These are phyloP conservation scores for Cyclophora albipunctata DNA, from an alignment of 2,888 invertebrate genomes.

Conservation along the genomic window DNA sequence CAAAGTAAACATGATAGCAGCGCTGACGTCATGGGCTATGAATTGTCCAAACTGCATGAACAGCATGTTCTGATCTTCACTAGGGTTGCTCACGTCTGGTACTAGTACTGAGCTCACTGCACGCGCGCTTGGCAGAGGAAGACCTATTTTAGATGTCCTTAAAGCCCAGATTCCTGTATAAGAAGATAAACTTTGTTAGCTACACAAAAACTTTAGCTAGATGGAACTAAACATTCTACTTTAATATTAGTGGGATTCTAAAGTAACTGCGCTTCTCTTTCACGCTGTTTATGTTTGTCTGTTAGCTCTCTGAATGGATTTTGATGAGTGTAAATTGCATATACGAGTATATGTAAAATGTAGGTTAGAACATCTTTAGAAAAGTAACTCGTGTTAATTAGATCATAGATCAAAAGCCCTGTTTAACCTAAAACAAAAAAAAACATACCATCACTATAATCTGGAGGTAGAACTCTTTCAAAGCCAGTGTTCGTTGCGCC, in stretches of 20 bases:
- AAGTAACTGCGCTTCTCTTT: no score
- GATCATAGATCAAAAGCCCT: no score
- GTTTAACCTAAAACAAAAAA: background rate
- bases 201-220: background rate
- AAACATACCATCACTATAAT: constrained; percentile 34
- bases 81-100: constrained; percentile 74
- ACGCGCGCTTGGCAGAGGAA: constrained; percentile 79
- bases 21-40: constrained; percentile 83
- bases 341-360: no score
- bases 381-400: no score
- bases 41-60: constrained; percentile 89
- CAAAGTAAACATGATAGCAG: constrained; percentile 80
- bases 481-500: constrained; percentile 81
- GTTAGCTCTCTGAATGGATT: no score
- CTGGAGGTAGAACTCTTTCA: constrained; percentile 79
- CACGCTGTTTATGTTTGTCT: no score
- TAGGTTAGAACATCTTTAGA: background rate
- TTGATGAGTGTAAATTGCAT: no score
- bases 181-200: background rate
- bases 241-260: no score
- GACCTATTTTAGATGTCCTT: constrained; percentile 55
- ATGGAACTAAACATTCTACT: background rate
- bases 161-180: constrained; percentile 67
- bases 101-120: constrained; percentile 79
- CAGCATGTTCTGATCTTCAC: constrained; percentile 78